A percentile compares a stretch with the other conserved stretches of the same genome.
Evolutionary conservation across 2,888 invertebrate genomes (phyloP).

Genomic region (Dasypogon diadema): DNA sequence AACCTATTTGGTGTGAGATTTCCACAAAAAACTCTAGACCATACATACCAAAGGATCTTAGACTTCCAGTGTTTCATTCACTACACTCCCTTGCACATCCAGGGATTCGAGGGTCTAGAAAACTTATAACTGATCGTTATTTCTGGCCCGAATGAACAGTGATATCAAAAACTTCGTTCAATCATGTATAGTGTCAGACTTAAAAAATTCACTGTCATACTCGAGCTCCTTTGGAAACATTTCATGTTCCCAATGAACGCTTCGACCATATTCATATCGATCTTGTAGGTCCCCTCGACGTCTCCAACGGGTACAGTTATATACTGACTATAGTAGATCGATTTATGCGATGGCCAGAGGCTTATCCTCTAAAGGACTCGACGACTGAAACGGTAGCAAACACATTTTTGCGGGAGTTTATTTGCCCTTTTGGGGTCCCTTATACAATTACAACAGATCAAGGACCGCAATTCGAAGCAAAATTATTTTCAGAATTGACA

Average conservation of each 20-base stretch:
- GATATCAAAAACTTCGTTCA: neutral
- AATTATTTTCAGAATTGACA: conserved; percentile 55
- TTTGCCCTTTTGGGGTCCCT: conserved; percentile 47
- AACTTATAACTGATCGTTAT: conserved; percentile 53
- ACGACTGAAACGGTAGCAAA: conserved; percentile 57
- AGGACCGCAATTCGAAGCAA: conserved; percentile 58
- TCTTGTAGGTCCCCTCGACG: conserved; percentile 52
- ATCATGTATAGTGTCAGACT: conserved; percentile 54
- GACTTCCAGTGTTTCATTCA: neutral
- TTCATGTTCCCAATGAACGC: conserved; percentile 12
- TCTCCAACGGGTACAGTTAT: conserved; percentile 14
- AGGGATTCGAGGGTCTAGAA: conserved; percentile 51
- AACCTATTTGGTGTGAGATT: neutral
- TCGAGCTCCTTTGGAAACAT: conserved; percentile 44
- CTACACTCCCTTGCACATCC: conserved; percentile 57
- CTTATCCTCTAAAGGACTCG: conserved; percentile 10
- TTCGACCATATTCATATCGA: conserved; percentile 50
- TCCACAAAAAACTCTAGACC: neutral
- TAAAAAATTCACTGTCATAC: conserved; percentile 57
- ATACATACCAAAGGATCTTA: neutral
- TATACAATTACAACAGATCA: conserved; percentile 58
- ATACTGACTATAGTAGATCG: conserved; percentile 10
- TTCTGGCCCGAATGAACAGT: conserved; percentile 55
- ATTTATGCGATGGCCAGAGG: conserved; percentile 20
- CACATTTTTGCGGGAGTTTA: conserved; percentile 54